Evolutionary conservation across 2,888 invertebrate genomes (phyloP).

Genomic region (Drymonia ruficornis): DNA sequence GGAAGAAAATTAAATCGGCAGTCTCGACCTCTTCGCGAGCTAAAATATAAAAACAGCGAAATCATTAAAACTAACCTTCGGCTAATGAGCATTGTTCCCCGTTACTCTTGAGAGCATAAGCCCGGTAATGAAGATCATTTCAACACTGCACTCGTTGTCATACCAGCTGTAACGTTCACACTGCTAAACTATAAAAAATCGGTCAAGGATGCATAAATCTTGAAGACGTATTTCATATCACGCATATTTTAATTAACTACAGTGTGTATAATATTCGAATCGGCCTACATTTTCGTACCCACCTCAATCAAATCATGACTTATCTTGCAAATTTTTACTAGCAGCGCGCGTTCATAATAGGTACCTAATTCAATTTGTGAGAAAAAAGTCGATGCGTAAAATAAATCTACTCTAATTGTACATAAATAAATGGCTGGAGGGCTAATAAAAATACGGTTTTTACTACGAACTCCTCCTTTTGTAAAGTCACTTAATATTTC

Average conservation of each 20-base stretch:
- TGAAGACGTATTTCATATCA: slow-evolving; percentile 28
- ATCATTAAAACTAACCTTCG: slow-evolving; percentile 44
- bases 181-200: slow-evolving; percentile 45
- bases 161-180: slow-evolving; percentile 47
- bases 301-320: slow-evolving; percentile 19
- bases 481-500: no score
- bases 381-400: no score
- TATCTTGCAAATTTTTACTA: slow-evolving; percentile 32
- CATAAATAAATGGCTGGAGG: no score
- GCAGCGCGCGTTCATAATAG: background rate
- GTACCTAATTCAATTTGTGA: no score
- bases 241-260: slow-evolving; percentile 12
- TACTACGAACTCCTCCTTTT: no score
- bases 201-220: slow-evolving; percentile 58
- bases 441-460: no score
- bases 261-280: slow-evolving; percentile 1
- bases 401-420: no score
- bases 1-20: background rate
- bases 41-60: slow-evolving; percentile 12
- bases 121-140: slow-evolving; percentile 46
- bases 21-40: background rate
- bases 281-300: slow-evolving; percentile 15
- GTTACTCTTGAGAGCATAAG: slow-evolving; percentile 51
- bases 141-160: slow-evolving; percentile 43
- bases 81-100: slow-evolving; percentile 50